phyloP scores from a whole-genome alignment of 1,140 invertebrate species.

The Heliconius hermathena region DNA sequence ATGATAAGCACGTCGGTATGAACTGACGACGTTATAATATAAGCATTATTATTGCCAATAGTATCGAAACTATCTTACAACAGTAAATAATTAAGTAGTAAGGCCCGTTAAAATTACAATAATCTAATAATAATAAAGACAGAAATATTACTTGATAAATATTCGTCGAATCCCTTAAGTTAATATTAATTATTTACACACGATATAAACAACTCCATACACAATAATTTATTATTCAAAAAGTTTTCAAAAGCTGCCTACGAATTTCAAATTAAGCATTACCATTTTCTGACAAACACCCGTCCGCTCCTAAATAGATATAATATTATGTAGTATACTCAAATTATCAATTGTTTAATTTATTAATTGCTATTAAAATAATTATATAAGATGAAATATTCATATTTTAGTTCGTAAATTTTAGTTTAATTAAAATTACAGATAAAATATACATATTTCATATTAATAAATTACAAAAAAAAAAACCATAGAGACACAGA shows the following conservation, averaged over 20 bases:
- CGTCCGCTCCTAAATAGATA: neutral
- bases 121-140: slow-evolving; percentile 16
- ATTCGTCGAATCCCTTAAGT: slow-evolving; percentile 4
- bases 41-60: slow-evolving; percentile 27
- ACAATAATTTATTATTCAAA: slow-evolving; percentile 2
- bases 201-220: slow-evolving; percentile 17
- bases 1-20: slow-evolving; percentile 20
- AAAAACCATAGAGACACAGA: no score
- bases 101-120: slow-evolving; percentile 31
- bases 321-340: slow-evolving; percentile 2
- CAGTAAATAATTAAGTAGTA: slow-evolving; percentile 38
- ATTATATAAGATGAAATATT: neutral
- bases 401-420: neutral
- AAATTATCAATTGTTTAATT: slow-evolving; percentile 5
- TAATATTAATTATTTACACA: slow-evolving; percentile 32
- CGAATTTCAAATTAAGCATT: slow-evolving; percentile 8
- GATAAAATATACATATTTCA: neutral
- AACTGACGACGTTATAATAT: slow-evolving; percentile 10
- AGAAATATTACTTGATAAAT: slow-evolving; percentile 16
- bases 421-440: neutral
- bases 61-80: slow-evolving; percentile 25
- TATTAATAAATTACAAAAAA: neutral
- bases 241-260: slow-evolving; percentile 9
- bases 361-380: neutral
- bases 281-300: neutral